Conservation (phyloP, 2,797 vertebrate species). For the Petrocephalus schoutedeni region DNA sequence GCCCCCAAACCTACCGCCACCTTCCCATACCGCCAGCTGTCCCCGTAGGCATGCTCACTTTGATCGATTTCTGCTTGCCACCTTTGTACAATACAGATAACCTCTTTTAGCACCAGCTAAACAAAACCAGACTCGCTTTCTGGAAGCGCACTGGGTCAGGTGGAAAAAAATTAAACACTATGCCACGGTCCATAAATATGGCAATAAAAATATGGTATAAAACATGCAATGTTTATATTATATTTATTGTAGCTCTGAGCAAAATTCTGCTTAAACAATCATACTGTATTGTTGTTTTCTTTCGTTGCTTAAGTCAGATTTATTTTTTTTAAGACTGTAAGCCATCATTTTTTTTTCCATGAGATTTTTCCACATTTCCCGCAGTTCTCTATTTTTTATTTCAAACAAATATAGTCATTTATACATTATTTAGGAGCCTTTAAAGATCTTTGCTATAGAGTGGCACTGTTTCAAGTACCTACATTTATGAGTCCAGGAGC, state of each 20-base stretch:
- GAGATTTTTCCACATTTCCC: background rate
- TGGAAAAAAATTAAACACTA: background rate
- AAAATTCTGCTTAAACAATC: conserved; percentile 1
- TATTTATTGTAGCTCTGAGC: conserved; percentile 12
- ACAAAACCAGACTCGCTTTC: conserved; percentile 40
- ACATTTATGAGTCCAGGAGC: conserved; percentile 1
- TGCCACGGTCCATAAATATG: background rate
- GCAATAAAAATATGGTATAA: background rate
- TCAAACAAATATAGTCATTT: background rate
- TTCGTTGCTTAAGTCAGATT: background rate
- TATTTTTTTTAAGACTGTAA: background rate
- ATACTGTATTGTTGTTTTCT: background rate
- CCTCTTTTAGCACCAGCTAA: conserved; percentile 46
- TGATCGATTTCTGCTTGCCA: conserved; percentile 58
- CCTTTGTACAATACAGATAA: conserved; percentile 55
- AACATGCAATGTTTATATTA: background rate
- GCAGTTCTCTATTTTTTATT: background rate
- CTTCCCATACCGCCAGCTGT: background rate
- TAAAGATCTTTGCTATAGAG: background rate
- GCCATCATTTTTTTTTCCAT: background rate
- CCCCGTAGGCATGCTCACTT: conserved; percentile 33
- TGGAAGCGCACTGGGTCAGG: conserved; percentile 24
- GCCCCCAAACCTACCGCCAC: background rate
- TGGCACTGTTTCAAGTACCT: background rate
- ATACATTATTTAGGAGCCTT: background rate